phyloP scores from a whole-genome alignment of 1,140 invertebrate genomes.

The Agrypnia vestita region DNA sequence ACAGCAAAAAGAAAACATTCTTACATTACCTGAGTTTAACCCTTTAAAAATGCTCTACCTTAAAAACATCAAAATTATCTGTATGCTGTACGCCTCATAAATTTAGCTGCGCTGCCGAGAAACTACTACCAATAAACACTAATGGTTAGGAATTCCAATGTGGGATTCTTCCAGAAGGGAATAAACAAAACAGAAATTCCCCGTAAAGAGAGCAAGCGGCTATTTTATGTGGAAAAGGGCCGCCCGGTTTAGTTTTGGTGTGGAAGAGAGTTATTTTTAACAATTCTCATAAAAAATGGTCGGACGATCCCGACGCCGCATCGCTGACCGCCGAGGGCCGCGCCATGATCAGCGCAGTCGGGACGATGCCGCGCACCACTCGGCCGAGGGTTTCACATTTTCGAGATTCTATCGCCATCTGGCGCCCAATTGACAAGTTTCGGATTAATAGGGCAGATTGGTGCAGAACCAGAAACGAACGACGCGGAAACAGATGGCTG shows the following conservation, averaged over 20 bases:
- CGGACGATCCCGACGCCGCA: neutral
- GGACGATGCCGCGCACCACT: too few relatives aligned
- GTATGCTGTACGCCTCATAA: neutral
- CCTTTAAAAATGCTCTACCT: too few relatives aligned
- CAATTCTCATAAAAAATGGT: neutral
- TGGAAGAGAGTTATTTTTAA: conserved; percentile 11
- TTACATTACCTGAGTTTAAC: too few relatives aligned
- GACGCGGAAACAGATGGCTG: too few relatives aligned
- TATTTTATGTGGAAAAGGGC: neutral
- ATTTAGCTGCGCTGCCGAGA: neutral
- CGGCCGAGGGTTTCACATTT: too few relatives aligned
- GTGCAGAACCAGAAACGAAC: too few relatives aligned
- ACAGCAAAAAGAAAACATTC: too few relatives aligned
- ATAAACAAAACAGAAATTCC: conserved; percentile 1
- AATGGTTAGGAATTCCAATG: conserved; percentile 22
- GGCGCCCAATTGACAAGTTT: too few relatives aligned
- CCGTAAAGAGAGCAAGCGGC: neutral
- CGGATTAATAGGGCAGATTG: too few relatives aligned
- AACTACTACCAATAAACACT: conserved; percentile 25
- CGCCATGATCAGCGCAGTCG: neutral
- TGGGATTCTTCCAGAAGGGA: neutral
- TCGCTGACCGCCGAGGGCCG: neutral
- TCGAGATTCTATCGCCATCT: too few relatives aligned
- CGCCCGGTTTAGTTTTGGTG: conserved; percentile 3
- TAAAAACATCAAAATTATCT: neutral